These are phyloP conservation scores for Delichon dasypus DNA, from an alignment of 2,797 vertebrate species.

Conservation along the genomic window DNA sequence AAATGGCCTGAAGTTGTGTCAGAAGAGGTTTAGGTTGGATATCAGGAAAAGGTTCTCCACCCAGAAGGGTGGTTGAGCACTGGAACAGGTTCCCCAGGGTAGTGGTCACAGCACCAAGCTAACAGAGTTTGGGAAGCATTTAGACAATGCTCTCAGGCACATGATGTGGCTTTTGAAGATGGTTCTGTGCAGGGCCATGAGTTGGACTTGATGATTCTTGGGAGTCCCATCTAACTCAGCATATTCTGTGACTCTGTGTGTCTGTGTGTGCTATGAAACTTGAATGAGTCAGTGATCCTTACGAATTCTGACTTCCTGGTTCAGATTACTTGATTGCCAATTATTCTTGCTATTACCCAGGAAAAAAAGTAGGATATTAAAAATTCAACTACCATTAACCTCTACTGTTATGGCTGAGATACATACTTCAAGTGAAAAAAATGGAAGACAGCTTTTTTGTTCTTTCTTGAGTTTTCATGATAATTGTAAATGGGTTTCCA, in stretches of 20 bases:
- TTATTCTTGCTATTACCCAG: background rate
- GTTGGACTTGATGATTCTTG: background rate
- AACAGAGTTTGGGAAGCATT: accelerated
- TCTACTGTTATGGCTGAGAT: background rate
- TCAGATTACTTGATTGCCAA: background rate
- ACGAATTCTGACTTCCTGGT: background rate
- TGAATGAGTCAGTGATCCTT: background rate
- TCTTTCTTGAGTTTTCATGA: background rate
- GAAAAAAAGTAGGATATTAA: background rate
- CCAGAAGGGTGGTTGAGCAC: accelerated
- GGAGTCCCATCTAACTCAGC: background rate
- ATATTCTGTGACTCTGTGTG: background rate
- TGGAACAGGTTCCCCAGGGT: background rate
- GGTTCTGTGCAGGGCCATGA: background rate
- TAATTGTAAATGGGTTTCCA: background rate
- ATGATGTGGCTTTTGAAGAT: too few relatives aligned
- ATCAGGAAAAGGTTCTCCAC: background rate
- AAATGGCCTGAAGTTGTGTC: background rate
- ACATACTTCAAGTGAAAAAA: background rate
- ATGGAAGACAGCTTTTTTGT: background rate
- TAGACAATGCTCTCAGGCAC: background rate
- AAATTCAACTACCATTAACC: background rate
- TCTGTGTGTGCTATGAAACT: background rate
- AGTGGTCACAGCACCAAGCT: background rate
- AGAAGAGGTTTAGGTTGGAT: background rate